Evolutionary conservation across 2,797 vertebrate species (phyloP), one percentile per base, ranked within the genome.

Genomic region (Tauraco hartlaubi): DNA sequence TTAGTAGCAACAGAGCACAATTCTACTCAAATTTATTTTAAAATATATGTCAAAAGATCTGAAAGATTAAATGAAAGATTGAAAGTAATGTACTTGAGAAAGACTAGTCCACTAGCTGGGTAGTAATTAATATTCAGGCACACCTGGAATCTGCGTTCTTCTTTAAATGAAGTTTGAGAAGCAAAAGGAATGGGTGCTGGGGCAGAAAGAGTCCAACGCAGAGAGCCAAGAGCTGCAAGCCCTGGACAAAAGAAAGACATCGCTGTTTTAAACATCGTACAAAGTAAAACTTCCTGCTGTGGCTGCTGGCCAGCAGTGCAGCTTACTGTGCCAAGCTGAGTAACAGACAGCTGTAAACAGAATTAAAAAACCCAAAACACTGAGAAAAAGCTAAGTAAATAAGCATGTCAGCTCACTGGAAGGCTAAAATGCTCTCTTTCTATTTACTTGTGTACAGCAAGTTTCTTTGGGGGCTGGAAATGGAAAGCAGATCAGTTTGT

Each of bases 161-260:
- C 96, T 99, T 99, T 33, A 99, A 98, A 95, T 99, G 99, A 85
- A 98, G 96, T 95, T 99, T 99, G 68, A 99, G 98, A 93, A 99
- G 98, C 99, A 99, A 99, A 76, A 99, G 98, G 97, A 99, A 99
- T 39, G 99, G 99, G 85, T 99, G 99, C 87, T 99, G 99, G 37
- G 99, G 99, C 83, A 99, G 98, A 94, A 99, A 99, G 81, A 99
- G 98, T 48, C 99, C 99, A 17, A 99, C 98, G 15, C 99, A 99
- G 97, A 99, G 97, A 9, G 99, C 99, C 83, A 99, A 97, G 88
- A 99, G 99, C 98, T 99, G 99, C 99, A 99, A 99, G 61, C 99
- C 99, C 99, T 99, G 88, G 63, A 95, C 58, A 29, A 93, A 91
- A 96, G 72, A 92, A 95, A 87, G 33, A 95, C 13, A 73, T 91